Base-by-base conservation (phyloP, 1,140 invertebrate genomes). In the Heliconius congener region DNA sequence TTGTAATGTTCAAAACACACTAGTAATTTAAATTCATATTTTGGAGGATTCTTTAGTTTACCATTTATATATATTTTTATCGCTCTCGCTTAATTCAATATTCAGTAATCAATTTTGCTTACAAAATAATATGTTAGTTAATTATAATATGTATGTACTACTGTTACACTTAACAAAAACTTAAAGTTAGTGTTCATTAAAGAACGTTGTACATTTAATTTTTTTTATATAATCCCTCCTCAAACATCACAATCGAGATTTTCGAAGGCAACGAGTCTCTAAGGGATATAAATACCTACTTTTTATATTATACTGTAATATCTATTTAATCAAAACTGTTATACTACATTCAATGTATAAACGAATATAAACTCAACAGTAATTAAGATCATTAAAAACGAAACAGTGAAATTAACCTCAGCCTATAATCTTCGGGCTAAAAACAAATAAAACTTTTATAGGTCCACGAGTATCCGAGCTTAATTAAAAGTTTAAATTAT, bases 161-260 rank as follows among this genome's bases (percentile, higher is more conserved):
- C 6, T 66, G 0, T 66, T 30, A 66, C 11, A 66, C 60, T 66
- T 66, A 66, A 66, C n/a, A 30, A 27, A 66, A 66, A 23, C 60
- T 66, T 30, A 30, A 66, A 30, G n/a, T 66, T 18, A 66, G 27
- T 2, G 13, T 30, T 66, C 16, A 11, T 66, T 30, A 8, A 0
- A 57, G 60, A 30, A 66, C 60, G 13, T 66, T 27, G 27, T 66
- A 30, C 1, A 66, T 30, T 16, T 23, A 46, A 2, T 0, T 50
- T 11, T 23, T 34, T 76, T 84, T 73, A 50, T 90, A 8, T 90
- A 79, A 90, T 90, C 87, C 88, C 86, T 82, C 84, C 86, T 88
- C 86, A 90, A 90, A 87, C 85, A 79, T 74, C 74, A 79, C 81
- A 81, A 77, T 80, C 78, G 34, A 78, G 66, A 37, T 74, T 87